Evolutionary conservation across 2,888 invertebrate species (phyloP).

Genomic region (Heliothis peltigera): DNA sequence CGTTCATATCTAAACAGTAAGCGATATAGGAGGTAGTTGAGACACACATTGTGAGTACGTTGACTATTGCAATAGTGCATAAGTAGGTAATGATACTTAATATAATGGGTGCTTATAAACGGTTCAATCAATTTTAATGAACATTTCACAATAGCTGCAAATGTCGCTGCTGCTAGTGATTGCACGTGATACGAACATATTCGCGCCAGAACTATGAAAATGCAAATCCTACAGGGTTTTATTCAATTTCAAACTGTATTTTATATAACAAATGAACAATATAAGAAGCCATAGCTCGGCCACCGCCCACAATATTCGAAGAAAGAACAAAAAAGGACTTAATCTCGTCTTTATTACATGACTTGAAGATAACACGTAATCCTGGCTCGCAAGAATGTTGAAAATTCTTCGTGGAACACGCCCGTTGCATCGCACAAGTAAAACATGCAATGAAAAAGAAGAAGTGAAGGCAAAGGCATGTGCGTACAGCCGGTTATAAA

Average conservation of each 20-base stretch:
- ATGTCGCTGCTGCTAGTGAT: conserved; percentile 41
- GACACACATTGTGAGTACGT: conserved; percentile 34
- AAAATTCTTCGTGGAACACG: conserved; percentile 63
- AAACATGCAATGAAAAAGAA: conserved; percentile 66
- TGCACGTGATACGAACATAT: conserved; percentile 29
- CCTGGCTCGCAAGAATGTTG: conserved; percentile 61
- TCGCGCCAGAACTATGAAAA: conserved; percentile 32
- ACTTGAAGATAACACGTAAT: conserved; percentile 63
- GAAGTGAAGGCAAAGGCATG: conserved; percentile 58
- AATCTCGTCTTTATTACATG: conserved; percentile 59
- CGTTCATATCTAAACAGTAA: conserved; percentile 12
- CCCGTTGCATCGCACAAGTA: conserved; percentile 59
- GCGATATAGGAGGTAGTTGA: conserved; percentile 22
- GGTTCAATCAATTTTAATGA: conserved; percentile 56
- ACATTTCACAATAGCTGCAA: conserved; percentile 36
- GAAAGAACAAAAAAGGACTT: conserved; percentile 28
- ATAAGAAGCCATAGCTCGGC: conserved; percentile 12
- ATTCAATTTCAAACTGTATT: no score
- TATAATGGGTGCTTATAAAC: conserved; percentile 52
- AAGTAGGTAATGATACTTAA: conserved; percentile 55
- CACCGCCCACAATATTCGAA: conserved; percentile 40
- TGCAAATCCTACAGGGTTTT: conserved; percentile 31
- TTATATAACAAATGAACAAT: conserved; percentile 20
- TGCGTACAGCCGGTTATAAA: conserved; percentile 71
- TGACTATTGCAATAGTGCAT: conserved; percentile 49